Conservation (phyloP, 2,888 invertebrate species). For the Drosophila picticornis region DNA sequence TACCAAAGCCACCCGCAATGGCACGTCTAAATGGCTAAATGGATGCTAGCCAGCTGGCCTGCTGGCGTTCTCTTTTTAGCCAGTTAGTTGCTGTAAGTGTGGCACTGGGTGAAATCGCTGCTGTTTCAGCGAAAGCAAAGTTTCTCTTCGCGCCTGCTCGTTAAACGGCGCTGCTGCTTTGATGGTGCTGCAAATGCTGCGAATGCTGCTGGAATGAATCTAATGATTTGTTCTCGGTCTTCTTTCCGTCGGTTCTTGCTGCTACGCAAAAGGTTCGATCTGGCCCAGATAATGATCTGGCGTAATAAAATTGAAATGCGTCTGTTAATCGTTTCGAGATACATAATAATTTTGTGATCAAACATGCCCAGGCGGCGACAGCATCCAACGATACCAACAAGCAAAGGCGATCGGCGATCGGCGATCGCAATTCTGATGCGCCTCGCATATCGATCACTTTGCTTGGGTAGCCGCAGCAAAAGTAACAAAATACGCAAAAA, state of each 20-base stretch:
- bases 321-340: slow-evolving; percentile 77
- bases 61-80: slow-evolving; percentile 47
- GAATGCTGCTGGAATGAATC: slow-evolving; percentile 51
- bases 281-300: slow-evolving; percentile 71
- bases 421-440: slow-evolving; percentile 22
- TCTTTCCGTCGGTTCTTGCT: slow-evolving; percentile 20
- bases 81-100: slow-evolving; percentile 57
- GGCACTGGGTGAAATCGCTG: slow-evolving; percentile 75
- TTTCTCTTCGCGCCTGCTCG: slow-evolving; percentile 75
- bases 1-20: slow-evolving; percentile 78
- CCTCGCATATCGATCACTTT: slow-evolving; percentile 73
- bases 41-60: neutral
- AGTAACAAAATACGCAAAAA: slow-evolving; percentile 68
- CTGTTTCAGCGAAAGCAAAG: slow-evolving; percentile 66
- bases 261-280: slow-evolving; percentile 49
- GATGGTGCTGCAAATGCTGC: slow-evolving; percentile 43
- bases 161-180: slow-evolving; percentile 71
- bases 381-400: slow-evolving; percentile 15
- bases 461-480: slow-evolving; percentile 7
- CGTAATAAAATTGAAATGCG: slow-evolving; percentile 80
- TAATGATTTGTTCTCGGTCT: slow-evolving; percentile 66
- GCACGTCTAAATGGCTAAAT: slow-evolving; percentile 53
- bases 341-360: slow-evolving; percentile 77
- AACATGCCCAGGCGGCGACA: slow-evolving; percentile 52
- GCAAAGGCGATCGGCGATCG: slow-evolving; percentile 32